Base-by-base conservation (phyloP, 1,140 invertebrate species). In the Drosophila persimilis region DNA sequence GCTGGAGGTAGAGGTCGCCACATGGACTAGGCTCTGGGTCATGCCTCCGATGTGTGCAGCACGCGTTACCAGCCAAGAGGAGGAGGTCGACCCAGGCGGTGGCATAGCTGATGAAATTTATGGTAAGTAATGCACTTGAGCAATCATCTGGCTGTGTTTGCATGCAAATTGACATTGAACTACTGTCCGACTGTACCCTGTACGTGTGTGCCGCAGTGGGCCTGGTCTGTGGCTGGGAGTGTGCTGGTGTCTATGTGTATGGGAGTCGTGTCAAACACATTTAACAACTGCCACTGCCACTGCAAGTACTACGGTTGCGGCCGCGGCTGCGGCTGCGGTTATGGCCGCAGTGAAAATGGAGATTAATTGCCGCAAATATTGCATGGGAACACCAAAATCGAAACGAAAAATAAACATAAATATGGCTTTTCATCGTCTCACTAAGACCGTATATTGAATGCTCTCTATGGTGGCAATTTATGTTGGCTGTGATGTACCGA, bases 81-180 rank as follows among this genome's bases (percentile, higher is more conserved):
- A 4, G 20, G 20, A 1, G n/a, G 15, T 35, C 48, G 26, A n/a
- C 3, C 11, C 22, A n/a, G 54, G n/a, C 26, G 35, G 35, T 56
- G 48, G 29, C 24, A 22, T 45, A 51, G 22, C 63, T 62, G 62
- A 47, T 58, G 65, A 70, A 79, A 72, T 72, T 72, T 75, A 76
- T 80, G 80, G 67, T 64, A 85, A 77, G 75, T 76, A 66, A 85
- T 80, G 67, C 65, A 71, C 80, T 75, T 75, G 65, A 61, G 44
- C 54, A 63, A 56, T 31, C 62, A 60, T 35, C 73, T 48, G 58
- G 50, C 50, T 63, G 39, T 85, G 67, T 73, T 85, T 80, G 77
- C 80, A 57, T 63, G 62, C 41, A 62, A 80, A 80, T 86, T 85
- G 80, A 85, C 80, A 85, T 85, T 85, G 80, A 85, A 85, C 81